phyloP scores from a whole-genome alignment of 2,113 vertebrate species.

The Phainopepla nitens region DNA sequence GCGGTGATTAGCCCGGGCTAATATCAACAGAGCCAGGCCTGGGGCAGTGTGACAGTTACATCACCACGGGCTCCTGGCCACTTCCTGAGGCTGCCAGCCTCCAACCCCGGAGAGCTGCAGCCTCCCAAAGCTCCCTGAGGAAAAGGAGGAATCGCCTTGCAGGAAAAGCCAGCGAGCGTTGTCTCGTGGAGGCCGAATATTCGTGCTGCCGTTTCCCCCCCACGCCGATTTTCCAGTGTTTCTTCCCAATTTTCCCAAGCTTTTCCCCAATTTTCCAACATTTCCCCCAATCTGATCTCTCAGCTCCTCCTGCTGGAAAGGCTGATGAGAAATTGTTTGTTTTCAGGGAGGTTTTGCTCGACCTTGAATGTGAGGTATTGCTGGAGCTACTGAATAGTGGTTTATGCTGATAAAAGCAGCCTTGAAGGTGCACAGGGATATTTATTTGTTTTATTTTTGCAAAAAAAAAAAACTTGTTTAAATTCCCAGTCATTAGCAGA shows the following conservation, averaged over 20 bases:
- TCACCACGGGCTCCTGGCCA: constrained; percentile 47
- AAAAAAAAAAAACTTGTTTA: background rate
- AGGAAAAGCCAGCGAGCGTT: background rate
- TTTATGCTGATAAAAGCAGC: background rate
- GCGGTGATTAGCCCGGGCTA: constrained; percentile 77
- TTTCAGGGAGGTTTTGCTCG: constrained; percentile 28
- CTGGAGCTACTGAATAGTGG: constrained; percentile 13
- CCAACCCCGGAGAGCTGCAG: background rate
- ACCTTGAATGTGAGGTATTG: background rate
- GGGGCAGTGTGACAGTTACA: constrained; percentile 69
- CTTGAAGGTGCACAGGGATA: background rate
- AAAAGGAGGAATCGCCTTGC: background rate
- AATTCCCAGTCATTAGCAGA: background rate
- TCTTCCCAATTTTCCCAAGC: background rate
- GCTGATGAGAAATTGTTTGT: constrained; percentile 41
- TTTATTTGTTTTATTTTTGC: constrained; percentile 19
- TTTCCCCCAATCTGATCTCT: background rate
- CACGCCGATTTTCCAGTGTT: background rate
- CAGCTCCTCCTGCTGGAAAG: constrained; percentile 8
- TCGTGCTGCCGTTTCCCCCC: background rate
- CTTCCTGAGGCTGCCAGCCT: constrained; percentile 38
- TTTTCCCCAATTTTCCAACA: background rate
- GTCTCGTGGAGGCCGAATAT: background rate
- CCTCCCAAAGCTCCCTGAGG: background rate
- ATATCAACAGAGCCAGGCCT: constrained; percentile 74